Evolutionary conservation across 2,113 vertebrate species (phyloP).

Genomic region (Mastomys natalensis): DNA sequence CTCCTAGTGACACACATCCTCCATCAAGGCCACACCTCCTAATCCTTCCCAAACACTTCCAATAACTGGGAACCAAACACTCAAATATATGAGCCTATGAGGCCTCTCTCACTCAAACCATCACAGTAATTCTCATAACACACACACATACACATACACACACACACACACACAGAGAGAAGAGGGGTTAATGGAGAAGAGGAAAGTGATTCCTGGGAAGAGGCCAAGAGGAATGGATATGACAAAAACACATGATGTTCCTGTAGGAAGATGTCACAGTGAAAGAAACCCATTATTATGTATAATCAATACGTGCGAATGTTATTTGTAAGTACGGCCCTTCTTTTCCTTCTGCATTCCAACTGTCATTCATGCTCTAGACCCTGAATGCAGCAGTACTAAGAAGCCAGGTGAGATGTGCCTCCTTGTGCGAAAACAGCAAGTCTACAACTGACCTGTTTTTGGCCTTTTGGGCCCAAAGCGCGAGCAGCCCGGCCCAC

Average conservation of each 20-base stretch:
- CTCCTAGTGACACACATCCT: not conserved
- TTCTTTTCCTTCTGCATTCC: not conserved
- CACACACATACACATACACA: not conserved
- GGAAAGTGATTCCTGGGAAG: not conserved
- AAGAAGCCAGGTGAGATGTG: not conserved
- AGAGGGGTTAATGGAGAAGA: not conserved
- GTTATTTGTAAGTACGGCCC: not conserved
- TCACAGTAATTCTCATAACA: not conserved
- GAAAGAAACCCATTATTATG: not conserved
- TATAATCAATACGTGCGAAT: not conserved
- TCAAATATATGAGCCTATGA: not conserved
- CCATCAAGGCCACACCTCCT: not conserved
- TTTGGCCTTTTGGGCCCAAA: not conserved
- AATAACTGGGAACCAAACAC: not conserved
- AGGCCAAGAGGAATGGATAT: not conserved
- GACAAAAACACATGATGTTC: too few relatives aligned
- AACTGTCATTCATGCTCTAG: not conserved
- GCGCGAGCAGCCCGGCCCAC: not conserved
- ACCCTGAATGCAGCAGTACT: not conserved
- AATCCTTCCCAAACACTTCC: not conserved
- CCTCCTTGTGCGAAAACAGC: not conserved
- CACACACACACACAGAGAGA: not conserved
- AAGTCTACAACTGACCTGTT: not conserved
- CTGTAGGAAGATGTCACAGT: not conserved
- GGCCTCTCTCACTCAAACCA: not conserved